These are phyloP conservation scores for Ceratina australensis DNA, from an alignment of 1,140 invertebrate genomes.

Conservation along the genomic window DNA sequence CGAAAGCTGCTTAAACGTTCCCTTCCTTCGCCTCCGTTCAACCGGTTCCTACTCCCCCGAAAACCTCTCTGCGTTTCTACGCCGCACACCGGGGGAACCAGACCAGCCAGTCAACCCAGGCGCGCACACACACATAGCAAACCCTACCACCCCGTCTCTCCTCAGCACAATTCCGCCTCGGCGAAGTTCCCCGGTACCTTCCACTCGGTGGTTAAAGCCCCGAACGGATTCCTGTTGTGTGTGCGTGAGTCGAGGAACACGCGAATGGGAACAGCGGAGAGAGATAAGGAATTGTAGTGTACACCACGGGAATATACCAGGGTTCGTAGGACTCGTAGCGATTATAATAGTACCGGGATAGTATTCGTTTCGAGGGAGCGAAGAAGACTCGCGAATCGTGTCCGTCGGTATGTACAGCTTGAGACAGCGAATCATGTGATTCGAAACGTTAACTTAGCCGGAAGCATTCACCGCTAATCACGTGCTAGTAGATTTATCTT, in stretches of 20 bases:
- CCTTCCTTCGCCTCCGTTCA: slow-evolving; percentile 39
- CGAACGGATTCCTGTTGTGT: slow-evolving; percentile 62
- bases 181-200: slow-evolving; percentile 65
- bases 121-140: slow-evolving; percentile 43
- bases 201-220: slow-evolving; percentile 69
- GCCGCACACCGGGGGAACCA: slow-evolving; percentile 55
- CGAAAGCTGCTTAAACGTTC: slow-evolving; percentile 78
- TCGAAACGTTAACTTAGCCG: too few relatives aligned
- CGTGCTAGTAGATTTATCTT: too few relatives aligned
- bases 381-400: slow-evolving; percentile 21
- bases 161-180: slow-evolving; percentile 68
- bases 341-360: slow-evolving; percentile 35
- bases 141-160: slow-evolving; percentile 58
- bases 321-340: slow-evolving; percentile 6
- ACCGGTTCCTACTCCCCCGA: slow-evolving; percentile 28
- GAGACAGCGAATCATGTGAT: too few relatives aligned
- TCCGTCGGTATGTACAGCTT: not conserved
- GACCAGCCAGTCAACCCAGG: slow-evolving; percentile 16
- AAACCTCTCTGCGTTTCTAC: slow-evolving; percentile 43
- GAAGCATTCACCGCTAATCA: too few relatives aligned
- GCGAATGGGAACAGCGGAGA: not conserved
- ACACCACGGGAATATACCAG: slow-evolving; percentile 26
- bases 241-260: slow-evolving; percentile 1
- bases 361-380: slow-evolving; percentile 4
- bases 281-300: slow-evolving; percentile 33